These are phyloP conservation scores for Austrolebias charrua DNA, from an alignment of 2,797 vertebrate genomes.

Conservation along the genomic window DNA sequence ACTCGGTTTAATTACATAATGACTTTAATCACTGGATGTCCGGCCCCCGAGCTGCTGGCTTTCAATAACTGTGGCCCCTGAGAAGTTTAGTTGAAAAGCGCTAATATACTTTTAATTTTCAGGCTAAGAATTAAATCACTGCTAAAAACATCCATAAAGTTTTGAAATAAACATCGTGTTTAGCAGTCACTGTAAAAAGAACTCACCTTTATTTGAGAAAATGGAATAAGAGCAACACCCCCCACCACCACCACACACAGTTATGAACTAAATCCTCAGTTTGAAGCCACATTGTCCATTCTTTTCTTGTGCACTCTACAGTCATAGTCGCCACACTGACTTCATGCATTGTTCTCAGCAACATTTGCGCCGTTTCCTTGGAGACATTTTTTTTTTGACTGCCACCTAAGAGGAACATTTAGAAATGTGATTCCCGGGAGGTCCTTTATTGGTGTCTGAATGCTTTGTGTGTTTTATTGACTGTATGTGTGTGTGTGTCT, in stretches of 20 bases:
- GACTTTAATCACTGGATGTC: too few species aligned
- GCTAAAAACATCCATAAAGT: too few species aligned
- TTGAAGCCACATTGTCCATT: conserved; percentile 33
- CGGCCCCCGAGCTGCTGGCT: too few species aligned
- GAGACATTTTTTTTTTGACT: conserved; percentile 76
- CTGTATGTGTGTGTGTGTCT: conserved; percentile 40
- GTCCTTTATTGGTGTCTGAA: conserved; percentile 69
- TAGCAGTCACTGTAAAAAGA: too few species aligned
- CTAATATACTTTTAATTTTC: too few species aligned
- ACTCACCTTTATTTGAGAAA: not conserved
- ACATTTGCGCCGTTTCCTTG: conserved; percentile 79
- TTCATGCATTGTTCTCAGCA: conserved; percentile 57
- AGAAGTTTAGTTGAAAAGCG: too few species aligned
- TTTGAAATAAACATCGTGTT: too few species aligned
- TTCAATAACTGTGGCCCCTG: too few species aligned
- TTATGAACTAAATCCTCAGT: conserved; percentile 4
- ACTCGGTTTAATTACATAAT: too few species aligned
- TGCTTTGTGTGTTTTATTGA: conserved; percentile 41
- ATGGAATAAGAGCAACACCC: not conserved
- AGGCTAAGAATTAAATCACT: too few species aligned
- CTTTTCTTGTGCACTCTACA: conserved; percentile 23
- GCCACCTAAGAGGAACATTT: conserved; percentile 79
- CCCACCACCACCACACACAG: not conserved
- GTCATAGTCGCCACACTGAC: conserved; percentile 35
- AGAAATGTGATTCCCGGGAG: conserved; percentile 68